Evolutionary conservation across 2,888 invertebrate genomes (phyloP), one percentile per base, ranked within the genome.

Genomic region (Lithophane semibrunnea): DNA sequence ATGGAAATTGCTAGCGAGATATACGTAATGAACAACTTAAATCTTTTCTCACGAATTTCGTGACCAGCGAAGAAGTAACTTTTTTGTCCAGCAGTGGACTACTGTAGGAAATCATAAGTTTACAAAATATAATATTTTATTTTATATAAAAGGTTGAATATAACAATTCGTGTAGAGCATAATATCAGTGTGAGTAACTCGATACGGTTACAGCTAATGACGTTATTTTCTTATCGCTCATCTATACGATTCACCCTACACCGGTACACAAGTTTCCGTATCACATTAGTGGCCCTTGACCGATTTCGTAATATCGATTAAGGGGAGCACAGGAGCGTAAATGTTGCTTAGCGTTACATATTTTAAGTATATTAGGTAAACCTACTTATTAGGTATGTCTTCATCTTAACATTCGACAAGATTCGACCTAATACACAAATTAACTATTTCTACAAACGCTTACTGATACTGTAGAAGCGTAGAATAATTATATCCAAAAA

Each of bases 181-280:
- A 65, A 73, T 60, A 75, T 29, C 66, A 84, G 29, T 58, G 63
- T 52, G 56, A 60, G 66, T 66, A 63, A 60, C 65, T 63, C 65
- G 72, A 77, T 79, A 85, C 58, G 80, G 84, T 86, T 88, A 91
- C 88, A 90, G 91, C 89, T 92, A 91, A 94, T 93, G 93, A 93
- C 92, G 94, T 92, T 92, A 92, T 93, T 93, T 92, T 90, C 93
- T 93, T 94, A 94, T 94, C 93, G 86, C 74, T 77, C 89, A 93
- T 93, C 93, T 92, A 90, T 91, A 92, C 90, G 92, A 92, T 92
- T 92, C 92, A 90, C 92, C 91, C 88, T 86, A 89, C 88, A 88
- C 56, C 78, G 63, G 83, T 66, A 77, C 52, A 65, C 88, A 82
- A 88, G 91, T 90, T 94, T 94, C 94, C 94, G 92, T 88, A 89